Base-by-base conservation (phyloP, 2,797 vertebrate genomes). In the Otolemur crassicaudatus region DNA sequence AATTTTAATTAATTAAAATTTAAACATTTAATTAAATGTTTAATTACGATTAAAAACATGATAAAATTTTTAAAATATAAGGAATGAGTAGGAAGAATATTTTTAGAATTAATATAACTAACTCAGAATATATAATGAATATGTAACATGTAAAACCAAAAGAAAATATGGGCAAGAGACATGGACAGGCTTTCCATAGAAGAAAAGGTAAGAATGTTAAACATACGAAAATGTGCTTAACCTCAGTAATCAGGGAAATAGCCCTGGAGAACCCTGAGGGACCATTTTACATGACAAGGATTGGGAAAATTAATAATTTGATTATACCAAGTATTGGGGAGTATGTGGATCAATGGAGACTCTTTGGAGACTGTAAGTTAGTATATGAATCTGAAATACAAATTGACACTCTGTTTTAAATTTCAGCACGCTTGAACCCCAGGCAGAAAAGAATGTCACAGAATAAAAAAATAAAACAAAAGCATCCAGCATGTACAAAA, bases 281-380 rank as follows among this genome's bases (percentile, higher is more conserved):
- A 34, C 23, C 83, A 80, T 87, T 87, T 94, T 75, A 94, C 20
- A 84, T 53, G 58, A 17, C 60, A 84, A 40, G 76, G 10, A 34
- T 69, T 76, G n/a, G 37, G 60, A 53, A 75, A 93, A 77, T 63
- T 70, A 73, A 49, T 56, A 83, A 96, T 65, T 90, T 84, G 72
- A 88, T 95, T 92, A 43, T 10, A 76, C 19, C 27, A 65, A 88
- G 53, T 88, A n/a, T 88, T 85, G 58, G 34, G 91, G 43, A 88
- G 25, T 5, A 80, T n/a, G 22, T 58, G 40, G 34, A 46, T 90
- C 27, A 63, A 76, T 65, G 22, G 29, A 60, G 43, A 76, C 31
- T 89, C n/a, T 70, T 70, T 75, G 86, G 67, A 58, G 34, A 87
- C 60, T 79, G n/a, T 37, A 95, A 94, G 70, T 80, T 83, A 70